Base-by-base conservation (phyloP, 2,797 vertebrate genomes). In the Cossypha heuglini region DNA sequence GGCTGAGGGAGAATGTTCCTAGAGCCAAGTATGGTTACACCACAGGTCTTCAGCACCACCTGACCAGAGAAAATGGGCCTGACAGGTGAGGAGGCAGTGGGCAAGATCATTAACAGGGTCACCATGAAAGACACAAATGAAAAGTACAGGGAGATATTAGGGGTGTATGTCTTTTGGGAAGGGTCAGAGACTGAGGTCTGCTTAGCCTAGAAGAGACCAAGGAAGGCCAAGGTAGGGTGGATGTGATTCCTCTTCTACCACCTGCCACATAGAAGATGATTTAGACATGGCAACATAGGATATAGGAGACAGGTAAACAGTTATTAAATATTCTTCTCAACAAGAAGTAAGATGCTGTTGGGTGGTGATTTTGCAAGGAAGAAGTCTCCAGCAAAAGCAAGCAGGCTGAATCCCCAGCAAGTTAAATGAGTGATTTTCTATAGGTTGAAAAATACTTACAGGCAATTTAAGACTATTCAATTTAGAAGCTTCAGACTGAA, bases 401-500 rank as follows among this genome's bases (percentile, higher is more conserved):
- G 52, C 26, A 67, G 35, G 38, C 12, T 83, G 81, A 86, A 58
- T 37, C 20, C 52, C 15, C 3, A 6, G 21, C 4, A 12, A 71
- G 64, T 71, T 64, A 86, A 96, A 90, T 5, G 14, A 11, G 37
- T 11, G 2, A 43, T 74, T 95, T 93, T 89, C 83, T 93, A 82
- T 25, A 83, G 35, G 33, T 16, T 63, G 55, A 90, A 93, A 91
- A 95, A 38, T 52, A 71, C 26, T 58, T 62, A 33, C 5, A 31
- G 49, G 38, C 79, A 81, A 73, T 92, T 78, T 78, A 52, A 71
- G 21, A 52, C n/a, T 79, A 73, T 88, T 86, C 49, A 48, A 48
- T 79, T 89, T 93, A 86, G 45, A 91, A 87, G 55, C 37, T 88
- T 92, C 86, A 80, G 78, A 88, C n/a, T 35, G 35, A 92, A 40